phyloP scores from a whole-genome alignment of 92 coral and sea anemone genomes.

The Scolanthus callimorphus region DNA sequence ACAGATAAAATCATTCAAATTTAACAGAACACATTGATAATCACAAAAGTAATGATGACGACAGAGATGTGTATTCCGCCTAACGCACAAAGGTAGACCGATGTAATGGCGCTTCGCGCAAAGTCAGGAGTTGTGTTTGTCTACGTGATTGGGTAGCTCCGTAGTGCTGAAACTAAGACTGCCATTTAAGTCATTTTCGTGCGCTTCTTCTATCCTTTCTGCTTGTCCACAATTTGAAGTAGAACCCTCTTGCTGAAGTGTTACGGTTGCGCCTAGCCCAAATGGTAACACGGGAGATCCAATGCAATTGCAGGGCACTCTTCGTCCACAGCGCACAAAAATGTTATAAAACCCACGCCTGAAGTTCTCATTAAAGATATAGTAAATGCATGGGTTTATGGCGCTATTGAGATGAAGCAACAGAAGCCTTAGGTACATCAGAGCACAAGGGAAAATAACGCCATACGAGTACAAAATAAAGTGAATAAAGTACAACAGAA shows the following conservation, averaged over 20 bases:
- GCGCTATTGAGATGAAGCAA: constrained; percentile 70
- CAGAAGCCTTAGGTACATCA: constrained; percentile 40
- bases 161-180: too few relatives aligned
- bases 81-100: too few relatives aligned
- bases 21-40: too few relatives aligned
- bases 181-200: too few relatives aligned
- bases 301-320: not conserved
- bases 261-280: not conserved
- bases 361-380: constrained; percentile 46
- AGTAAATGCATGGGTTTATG: constrained; percentile 56
- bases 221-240: too few relatives aligned
- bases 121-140: too few relatives aligned
- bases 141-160: too few relatives aligned
- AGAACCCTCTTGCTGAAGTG: not conserved
- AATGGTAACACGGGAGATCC: constrained; percentile 1
- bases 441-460: constrained; percentile 43
- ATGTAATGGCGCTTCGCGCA: too few relatives aligned
- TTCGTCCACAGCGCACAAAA: not conserved
- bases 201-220: too few relatives aligned
- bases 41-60: too few relatives aligned
- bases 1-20: too few relatives aligned
- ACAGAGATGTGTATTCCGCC: too few relatives aligned
- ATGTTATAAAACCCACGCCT: constrained; percentile 40
- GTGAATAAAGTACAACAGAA: constrained; percentile 64
- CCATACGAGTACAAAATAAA: constrained; percentile 55